Evolutionary conservation across 2,113 vertebrate genomes (phyloP).

Genomic region (Puma concolor): DNA sequence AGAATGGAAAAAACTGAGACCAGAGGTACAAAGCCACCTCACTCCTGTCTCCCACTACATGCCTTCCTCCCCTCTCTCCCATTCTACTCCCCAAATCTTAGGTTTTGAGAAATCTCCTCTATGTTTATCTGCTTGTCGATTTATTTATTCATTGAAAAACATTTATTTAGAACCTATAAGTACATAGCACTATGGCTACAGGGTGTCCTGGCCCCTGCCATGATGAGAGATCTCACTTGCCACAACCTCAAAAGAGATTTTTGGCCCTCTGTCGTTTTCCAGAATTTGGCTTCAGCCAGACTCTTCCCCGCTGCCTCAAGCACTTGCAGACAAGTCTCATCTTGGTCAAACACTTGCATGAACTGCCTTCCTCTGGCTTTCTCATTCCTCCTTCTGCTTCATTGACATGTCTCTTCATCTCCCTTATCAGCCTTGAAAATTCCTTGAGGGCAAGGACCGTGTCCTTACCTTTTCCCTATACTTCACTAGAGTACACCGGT

Average conservation of each 20-base stretch:
- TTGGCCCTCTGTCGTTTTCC: background rate
- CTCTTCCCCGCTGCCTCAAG: background rate
- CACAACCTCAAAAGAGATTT: background rate
- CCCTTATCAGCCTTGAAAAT: background rate
- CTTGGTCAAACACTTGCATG: background rate
- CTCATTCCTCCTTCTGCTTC: background rate
- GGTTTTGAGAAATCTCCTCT: slow-evolving; percentile 1
- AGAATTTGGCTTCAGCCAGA: background rate
- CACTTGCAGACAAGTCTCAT: background rate
- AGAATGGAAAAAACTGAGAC: background rate
- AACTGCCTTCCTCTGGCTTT: background rate
- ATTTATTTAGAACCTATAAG: background rate
- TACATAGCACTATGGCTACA: too few species aligned
- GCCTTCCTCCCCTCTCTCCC: background rate
- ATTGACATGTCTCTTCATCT: background rate
- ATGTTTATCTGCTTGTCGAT: background rate
- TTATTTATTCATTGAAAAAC: background rate
- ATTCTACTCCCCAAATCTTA: background rate
- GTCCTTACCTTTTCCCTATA: background rate
- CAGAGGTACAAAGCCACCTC: background rate
- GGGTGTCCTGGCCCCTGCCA: background rate
- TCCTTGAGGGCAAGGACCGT: background rate
- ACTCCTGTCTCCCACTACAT: background rate
- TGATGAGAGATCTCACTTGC: background rate
- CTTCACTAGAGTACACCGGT: background rate